phyloP scores from a whole-genome alignment of 2,797 vertebrate genomes.

The Sebastes miniatus region DNA sequence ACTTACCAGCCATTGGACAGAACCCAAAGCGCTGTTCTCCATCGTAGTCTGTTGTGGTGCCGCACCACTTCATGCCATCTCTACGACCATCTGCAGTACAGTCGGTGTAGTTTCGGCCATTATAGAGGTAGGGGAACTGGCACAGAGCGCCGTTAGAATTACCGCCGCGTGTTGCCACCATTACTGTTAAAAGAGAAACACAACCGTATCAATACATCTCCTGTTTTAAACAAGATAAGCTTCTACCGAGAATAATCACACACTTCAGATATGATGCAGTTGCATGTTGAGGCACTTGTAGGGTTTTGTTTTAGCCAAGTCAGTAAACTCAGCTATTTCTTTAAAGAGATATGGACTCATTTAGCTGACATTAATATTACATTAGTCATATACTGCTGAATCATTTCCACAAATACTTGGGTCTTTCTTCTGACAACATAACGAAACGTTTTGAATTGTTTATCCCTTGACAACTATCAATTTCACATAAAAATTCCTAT shows the following conservation, averaged over 20 bases:
- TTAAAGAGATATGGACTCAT: neutral
- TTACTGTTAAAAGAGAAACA: constrained; percentile 66
- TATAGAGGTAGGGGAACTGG: constrained; percentile 96
- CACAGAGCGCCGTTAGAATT: constrained; percentile 97
- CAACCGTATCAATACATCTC: neutral
- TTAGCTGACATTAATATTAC: neutral
- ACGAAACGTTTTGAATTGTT: neutral
- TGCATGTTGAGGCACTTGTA: neutral
- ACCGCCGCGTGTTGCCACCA: constrained; percentile 92
- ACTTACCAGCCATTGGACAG: constrained; percentile 97
- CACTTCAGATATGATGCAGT: neutral
- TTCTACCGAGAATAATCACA: neutral
- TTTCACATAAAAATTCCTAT: neutral
- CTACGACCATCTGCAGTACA: constrained; percentile 94
- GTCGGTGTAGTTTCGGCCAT: constrained; percentile 94
- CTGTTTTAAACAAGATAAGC: neutral
- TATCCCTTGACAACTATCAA: neutral
- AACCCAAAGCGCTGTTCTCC: constrained; percentile 95
- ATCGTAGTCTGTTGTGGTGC: constrained; percentile 93
- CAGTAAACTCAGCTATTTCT: neutral
- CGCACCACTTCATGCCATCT: constrained; percentile 99
- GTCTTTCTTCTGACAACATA: neutral
- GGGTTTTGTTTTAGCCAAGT: neutral
- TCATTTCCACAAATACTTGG: neutral
- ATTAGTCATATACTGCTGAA: neutral